Percentiles rank a stretch among this genome's conserved stretches.
Evolutionary conservation across 1,140 invertebrate species (phyloP).

Genomic region (Drosophila tristis): DNA sequence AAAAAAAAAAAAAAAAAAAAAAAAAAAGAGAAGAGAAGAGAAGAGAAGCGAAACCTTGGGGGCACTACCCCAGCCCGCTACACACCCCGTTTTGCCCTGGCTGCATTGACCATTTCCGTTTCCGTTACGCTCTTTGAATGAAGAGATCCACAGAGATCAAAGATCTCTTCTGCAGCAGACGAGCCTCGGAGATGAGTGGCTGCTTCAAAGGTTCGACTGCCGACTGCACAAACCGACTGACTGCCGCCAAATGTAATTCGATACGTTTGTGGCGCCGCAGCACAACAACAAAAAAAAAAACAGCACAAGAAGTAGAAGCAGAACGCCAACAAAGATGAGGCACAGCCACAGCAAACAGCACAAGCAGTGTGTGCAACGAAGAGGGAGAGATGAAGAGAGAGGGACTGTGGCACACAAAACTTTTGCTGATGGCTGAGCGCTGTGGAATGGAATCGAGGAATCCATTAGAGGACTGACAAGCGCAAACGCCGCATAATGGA

Average conservation of each 20-base stretch:
- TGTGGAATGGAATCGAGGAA: conserved; percentile 17
- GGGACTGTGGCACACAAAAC: no score
- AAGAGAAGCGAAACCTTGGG: no score
- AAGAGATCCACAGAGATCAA: conserved; percentile 7
- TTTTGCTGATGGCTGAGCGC: no score
- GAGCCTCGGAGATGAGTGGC: conserved; percentile 17
- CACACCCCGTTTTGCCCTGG: conserved; percentile 4
- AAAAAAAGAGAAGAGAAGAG: background rate
- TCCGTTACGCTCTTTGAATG: conserved; percentile 45
- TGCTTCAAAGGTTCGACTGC: conserved; percentile 59
- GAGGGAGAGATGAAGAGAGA: no score
- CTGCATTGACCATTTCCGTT: conserved; percentile 61
- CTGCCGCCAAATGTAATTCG: conserved; percentile 65
- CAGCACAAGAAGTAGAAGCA: background rate
- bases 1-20: background rate
- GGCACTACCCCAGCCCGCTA: background rate
- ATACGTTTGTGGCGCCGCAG: conserved; percentile 72
- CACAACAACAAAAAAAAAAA: conserved; percentile 4
- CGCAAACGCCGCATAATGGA: conserved; percentile 66
- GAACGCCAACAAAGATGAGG: no score
- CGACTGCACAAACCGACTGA: conserved; percentile 27
- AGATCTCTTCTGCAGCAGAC: background rate
- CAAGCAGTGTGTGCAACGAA: background rate
- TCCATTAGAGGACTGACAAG: conserved; percentile 74
- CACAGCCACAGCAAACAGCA: background rate